Conservation (phyloP, 1,140 invertebrate species). For the Drosophila funebris region DNA sequence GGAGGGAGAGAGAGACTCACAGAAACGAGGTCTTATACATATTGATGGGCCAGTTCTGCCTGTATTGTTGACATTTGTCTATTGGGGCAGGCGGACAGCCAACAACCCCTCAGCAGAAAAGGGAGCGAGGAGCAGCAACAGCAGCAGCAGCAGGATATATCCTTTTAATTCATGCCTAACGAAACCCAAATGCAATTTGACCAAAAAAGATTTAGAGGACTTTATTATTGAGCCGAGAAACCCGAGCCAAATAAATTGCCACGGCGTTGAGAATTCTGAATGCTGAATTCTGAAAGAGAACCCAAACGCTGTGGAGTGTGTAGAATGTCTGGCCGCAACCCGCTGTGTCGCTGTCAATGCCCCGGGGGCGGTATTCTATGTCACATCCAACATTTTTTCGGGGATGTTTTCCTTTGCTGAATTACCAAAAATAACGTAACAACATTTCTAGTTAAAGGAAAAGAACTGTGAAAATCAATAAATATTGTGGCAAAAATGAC, state of each 20-base stretch:
- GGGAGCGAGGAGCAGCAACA: neutral
- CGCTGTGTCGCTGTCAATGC: slow-evolving; percentile 24
- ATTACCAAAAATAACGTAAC: slow-evolving; percentile 14
- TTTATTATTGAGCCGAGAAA: slow-evolving; percentile 56
- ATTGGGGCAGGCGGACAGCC: slow-evolving; percentile 12
- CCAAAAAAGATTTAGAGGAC: slow-evolving; percentile 64
- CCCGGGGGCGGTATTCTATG: slow-evolving; percentile 35
- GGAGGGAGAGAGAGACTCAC: neutral
- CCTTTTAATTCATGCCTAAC: slow-evolving; percentile 55
- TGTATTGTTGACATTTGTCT: slow-evolving; percentile 55
- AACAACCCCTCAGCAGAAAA: slow-evolving; percentile 46
- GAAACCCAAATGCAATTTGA: slow-evolving; percentile 62
- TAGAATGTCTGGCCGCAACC: slow-evolving; percentile 13
- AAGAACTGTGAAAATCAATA: slow-evolving; percentile 48
- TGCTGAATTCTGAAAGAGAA: slow-evolving; percentile 4
- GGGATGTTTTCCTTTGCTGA: slow-evolving; percentile 30
- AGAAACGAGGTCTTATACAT: neutral
- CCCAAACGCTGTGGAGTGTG: slow-evolving; percentile 3
- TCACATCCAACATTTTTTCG: slow-evolving; percentile 23
- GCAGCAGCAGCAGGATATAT: slow-evolving; percentile 41
- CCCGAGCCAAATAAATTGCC: slow-evolving; percentile 53
- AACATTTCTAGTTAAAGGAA: slow-evolving; percentile 27
- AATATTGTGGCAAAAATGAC: slow-evolving; percentile 46
- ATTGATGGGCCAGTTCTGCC: slow-evolving; percentile 36
- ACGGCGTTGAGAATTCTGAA: slow-evolving; percentile 17